A percentile compares a stretch with the other conserved stretches of the same genome.
phyloP scores from a whole-genome alignment of 2,888 invertebrate species.

The Drosophila helvetica region DNA sequence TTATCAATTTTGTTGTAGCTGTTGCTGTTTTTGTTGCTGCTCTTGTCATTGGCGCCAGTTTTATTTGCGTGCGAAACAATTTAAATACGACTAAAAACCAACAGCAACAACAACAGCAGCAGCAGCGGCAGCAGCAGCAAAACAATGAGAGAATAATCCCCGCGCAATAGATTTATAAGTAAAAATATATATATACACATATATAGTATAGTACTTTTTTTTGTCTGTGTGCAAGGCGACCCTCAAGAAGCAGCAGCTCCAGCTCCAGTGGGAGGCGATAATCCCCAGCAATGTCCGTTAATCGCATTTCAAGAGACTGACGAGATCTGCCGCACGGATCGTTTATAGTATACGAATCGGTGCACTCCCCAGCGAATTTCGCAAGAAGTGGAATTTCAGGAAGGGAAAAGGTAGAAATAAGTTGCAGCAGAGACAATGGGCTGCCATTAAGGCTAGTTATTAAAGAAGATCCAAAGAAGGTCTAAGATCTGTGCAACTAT shows the following conservation, averaged over 20 bases:
- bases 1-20: constrained; percentile 67
- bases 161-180: constrained; percentile 28
- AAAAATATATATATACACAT: too few species aligned
- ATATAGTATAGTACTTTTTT: not conserved
- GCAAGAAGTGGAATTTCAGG: not conserved
- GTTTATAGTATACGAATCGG: not conserved
- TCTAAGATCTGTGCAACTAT: too few species aligned
- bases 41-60: constrained; percentile 73
- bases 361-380: not conserved
- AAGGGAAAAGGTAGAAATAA: too few species aligned
- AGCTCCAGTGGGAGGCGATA: constrained; percentile 19
- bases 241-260: not conserved
- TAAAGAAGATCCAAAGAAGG: too few species aligned
- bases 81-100: constrained; percentile 61
- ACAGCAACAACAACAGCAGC: constrained; percentile 7
- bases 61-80: constrained; percentile 78
- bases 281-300: constrained; percentile 21
- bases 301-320: constrained; percentile 22
- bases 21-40: constrained; percentile 18
- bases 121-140: constrained; percentile 6
- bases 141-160: constrained; percentile 23
- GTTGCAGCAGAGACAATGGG: too few species aligned
- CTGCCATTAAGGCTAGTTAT: too few species aligned
- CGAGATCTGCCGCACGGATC: not conserved
- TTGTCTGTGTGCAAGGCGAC: not conserved